A percentile compares a stretch with the other conserved stretches of the same genome.
Evolutionary conservation across 2,113 vertebrate genomes (phyloP).

Genomic region (Ceuthmochares aereus): DNA sequence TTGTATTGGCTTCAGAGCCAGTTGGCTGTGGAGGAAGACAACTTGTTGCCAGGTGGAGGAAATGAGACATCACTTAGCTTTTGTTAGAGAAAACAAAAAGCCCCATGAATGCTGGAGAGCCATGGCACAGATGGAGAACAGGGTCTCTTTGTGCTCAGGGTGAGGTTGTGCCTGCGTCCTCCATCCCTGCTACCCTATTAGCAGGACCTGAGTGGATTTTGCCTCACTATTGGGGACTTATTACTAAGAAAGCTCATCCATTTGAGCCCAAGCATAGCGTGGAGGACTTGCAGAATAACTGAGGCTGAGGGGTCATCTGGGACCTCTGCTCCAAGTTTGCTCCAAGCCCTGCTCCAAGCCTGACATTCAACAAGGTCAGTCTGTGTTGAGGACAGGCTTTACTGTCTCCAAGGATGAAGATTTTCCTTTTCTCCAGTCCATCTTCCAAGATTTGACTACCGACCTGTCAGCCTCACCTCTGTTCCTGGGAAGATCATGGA

Average conservation of each 20-base stretch:
- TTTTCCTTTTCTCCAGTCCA: not conserved
- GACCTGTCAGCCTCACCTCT: no score
- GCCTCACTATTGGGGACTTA: not conserved
- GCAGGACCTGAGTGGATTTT: not conserved
- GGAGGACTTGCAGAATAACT: not conserved
- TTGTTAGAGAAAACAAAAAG: not conserved
- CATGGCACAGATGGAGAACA: accelerated
- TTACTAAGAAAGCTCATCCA: not conserved
- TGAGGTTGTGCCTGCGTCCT: not conserved
- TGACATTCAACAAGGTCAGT: not conserved
- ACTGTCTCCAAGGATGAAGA: not conserved
- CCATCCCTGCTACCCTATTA: not conserved
- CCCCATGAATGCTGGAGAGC: not conserved
- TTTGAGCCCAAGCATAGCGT: not conserved
- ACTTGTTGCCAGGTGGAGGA: not conserved
- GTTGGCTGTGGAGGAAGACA: not conserved
- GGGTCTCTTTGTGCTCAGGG: not conserved
- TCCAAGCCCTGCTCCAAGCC: not conserved
- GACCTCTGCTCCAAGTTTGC: not conserved
- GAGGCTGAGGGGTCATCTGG: not conserved
- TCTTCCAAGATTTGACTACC: not conserved
- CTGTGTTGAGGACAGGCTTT: accelerated
- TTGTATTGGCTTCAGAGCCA: not conserved
- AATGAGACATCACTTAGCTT: not conserved
- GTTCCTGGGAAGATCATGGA: no score